These are phyloP conservation scores for Ptychobarbus kaznakovi DNA, from an alignment of 2,797 vertebrate species.

Conservation along the genomic window DNA sequence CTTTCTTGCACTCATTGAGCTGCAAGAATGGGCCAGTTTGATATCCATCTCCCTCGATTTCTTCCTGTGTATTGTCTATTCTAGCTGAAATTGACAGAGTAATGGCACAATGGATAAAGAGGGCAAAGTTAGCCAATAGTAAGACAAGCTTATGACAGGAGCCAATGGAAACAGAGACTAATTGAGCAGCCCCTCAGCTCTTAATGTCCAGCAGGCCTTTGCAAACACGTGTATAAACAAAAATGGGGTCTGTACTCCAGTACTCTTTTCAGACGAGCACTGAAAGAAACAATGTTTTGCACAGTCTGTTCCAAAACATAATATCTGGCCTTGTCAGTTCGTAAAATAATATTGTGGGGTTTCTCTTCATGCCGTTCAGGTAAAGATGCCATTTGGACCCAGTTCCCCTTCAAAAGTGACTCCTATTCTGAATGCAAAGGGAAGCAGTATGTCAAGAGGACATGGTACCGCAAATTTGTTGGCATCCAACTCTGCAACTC, in stretches of 20 bases:
- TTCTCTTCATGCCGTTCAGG: slow-evolving; percentile 69
- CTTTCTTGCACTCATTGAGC: slow-evolving; percentile 23
- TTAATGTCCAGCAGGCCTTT: slow-evolving; percentile 38
- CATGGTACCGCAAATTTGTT: slow-evolving; percentile 98
- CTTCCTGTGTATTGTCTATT: slow-evolving; percentile 30
- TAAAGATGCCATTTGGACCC: slow-evolving; percentile 96
- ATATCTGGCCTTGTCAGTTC: slow-evolving; percentile 20
- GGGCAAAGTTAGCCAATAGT: slow-evolving; percentile 41
- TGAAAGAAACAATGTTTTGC: slow-evolving; percentile 24
- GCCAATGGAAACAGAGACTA: slow-evolving; percentile 53
- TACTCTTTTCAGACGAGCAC: slow-evolving; percentile 21
- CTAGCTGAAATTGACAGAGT: slow-evolving; percentile 6
- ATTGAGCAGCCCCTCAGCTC: slow-evolving; percentile 34
- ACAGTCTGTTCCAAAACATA: slow-evolving; percentile 8
- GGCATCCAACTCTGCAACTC: slow-evolving; percentile 97
- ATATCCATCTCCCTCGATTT: slow-evolving; percentile 24
- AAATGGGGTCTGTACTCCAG: slow-evolving; percentile 8
- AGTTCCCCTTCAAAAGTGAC: slow-evolving; percentile 91
- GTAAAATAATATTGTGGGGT: slow-evolving; percentile 34
- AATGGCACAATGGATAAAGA: slow-evolving; percentile 36
- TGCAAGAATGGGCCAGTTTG: slow-evolving; percentile 22
- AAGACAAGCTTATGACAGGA: slow-evolving; percentile 30
- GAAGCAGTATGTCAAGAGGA: slow-evolving; percentile 93
- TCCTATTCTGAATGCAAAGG: slow-evolving; percentile 91
- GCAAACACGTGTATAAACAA: slow-evolving; percentile 49